These are phyloP conservation scores for Pristionchus arcanus DNA, from an alignment of 2,888 invertebrate genomes.

Conservation along the genomic window DNA sequence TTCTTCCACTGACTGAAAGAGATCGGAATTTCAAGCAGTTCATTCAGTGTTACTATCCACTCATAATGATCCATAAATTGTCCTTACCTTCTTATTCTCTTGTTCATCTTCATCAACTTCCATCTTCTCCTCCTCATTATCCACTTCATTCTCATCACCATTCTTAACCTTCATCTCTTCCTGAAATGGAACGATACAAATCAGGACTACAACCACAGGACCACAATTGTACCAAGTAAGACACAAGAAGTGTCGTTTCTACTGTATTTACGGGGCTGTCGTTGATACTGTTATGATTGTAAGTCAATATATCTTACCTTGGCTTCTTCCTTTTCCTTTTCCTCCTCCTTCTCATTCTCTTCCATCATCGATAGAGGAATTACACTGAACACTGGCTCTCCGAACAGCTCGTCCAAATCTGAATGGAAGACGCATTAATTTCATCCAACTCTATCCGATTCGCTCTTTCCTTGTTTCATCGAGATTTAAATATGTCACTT, in stretches of 20 bases:
- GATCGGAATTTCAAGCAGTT: neutral
- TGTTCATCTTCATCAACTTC: slow-evolving; percentile 26
- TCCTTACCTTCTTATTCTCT: slow-evolving; percentile 29
- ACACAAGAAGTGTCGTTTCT: no score
- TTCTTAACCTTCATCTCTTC: neutral
- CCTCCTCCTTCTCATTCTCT: neutral
- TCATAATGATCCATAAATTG: neutral
- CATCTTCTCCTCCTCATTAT: slow-evolving; percentile 37
- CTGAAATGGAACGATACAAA: neutral
- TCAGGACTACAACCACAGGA: no score
- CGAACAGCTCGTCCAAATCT: slow-evolving; percentile 31
- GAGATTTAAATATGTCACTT: no score
- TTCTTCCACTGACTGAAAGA: slow-evolving; percentile 4
- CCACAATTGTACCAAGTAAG: no score
- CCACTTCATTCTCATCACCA: neutral
- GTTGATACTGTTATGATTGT: no score
- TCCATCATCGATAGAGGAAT: slow-evolving; percentile 39
- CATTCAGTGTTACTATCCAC: neutral
- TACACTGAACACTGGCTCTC: slow-evolving; percentile 36
- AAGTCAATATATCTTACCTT: neutral
- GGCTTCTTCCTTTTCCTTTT: neutral
- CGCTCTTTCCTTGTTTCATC: no score
- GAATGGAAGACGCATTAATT: neutral
- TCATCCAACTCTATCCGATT: no score
- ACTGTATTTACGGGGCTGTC: no score